Percentiles rank a stretch among this genome's conserved stretches.
phyloP scores from a whole-genome alignment of 1,140 invertebrate species.

The Cherax destructor region DNA sequence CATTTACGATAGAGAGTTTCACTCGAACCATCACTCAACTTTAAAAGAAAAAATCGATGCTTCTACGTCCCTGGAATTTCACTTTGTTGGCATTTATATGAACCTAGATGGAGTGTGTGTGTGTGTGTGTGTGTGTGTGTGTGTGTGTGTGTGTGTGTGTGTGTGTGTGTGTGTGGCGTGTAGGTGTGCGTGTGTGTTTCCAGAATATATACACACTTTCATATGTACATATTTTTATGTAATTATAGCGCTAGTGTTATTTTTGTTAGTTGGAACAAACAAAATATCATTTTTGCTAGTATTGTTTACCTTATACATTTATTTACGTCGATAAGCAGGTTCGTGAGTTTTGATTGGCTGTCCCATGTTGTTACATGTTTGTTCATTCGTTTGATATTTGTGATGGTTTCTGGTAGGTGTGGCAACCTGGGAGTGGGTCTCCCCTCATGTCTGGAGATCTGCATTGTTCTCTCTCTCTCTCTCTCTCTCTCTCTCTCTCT shows the following conservation, averaged over 20 bases:
- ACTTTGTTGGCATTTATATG: not conserved
- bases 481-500: not conserved
- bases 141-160: conserved; percentile 18
- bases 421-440: not conserved
- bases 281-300: not conserved
- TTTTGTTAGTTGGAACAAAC: not conserved
- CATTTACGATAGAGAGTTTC: not conserved
- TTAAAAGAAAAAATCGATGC: not conserved
- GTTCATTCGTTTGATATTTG: not conserved
- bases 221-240: not conserved
- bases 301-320: not conserved
- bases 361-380: not conserved
- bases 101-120: not conserved
- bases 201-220: not conserved
- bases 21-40: not conserved
- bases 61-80: not conserved
- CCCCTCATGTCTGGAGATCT: not conserved
- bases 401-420: not conserved
- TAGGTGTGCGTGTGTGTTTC: no score
- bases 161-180: not conserved
- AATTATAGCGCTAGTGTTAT: not conserved
- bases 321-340: not conserved
- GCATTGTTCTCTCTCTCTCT: not conserved
- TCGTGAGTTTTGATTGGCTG: not conserved
- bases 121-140: conserved; percentile 22